Evolutionary conservation across 2,113 vertebrate species (phyloP), one percentile per base, ranked within the genome.

Genomic region (Alces alces): DNA sequence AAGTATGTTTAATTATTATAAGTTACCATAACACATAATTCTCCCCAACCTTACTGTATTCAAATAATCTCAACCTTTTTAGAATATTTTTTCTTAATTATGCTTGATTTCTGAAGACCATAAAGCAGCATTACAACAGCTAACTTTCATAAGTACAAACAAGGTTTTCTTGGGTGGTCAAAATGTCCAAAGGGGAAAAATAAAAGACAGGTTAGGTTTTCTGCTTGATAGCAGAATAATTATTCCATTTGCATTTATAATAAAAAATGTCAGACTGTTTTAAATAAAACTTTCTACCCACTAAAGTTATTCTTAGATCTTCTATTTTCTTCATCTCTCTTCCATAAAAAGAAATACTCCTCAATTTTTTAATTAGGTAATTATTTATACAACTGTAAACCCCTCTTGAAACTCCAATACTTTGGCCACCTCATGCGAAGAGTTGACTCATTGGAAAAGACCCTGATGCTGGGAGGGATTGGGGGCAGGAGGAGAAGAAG

Each of bases 321-420:
- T 98, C n/a, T 33, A 58, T 60, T 93, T 76, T 82, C 33, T 73
- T 92, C 6, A 55, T 88, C 2, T 57, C 28, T 86, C 89, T 78
- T 86, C 2, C 17, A 54, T 82, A 54, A 95, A 73, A 90, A 13
- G 25, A 45, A 92, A 79, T 14, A 25, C 30, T 82, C 4, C 28
- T 91, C 8, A 92, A 25, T 89, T 95, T 88, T 95, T 97, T 82
- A 94, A 94, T 90, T 86, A 94, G 33, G 4, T 54, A 58, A 60
- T 76, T 92, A 55, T 50, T 93, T 78, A 55, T 21, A 55, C 14
- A 93, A 78, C 36, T 61, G 0, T 78, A 96, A 79, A 36, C 1
- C 7, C 5, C 2, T 85, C 33, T 57, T 50, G 47, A 50, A 50
- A 50, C 12, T 50, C 47, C 47, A 50, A 50, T 13, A 50, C 47